These are phyloP conservation scores for Oreortyx pictus DNA, from an alignment of 2,797 vertebrate genomes.

Conservation along the genomic window DNA sequence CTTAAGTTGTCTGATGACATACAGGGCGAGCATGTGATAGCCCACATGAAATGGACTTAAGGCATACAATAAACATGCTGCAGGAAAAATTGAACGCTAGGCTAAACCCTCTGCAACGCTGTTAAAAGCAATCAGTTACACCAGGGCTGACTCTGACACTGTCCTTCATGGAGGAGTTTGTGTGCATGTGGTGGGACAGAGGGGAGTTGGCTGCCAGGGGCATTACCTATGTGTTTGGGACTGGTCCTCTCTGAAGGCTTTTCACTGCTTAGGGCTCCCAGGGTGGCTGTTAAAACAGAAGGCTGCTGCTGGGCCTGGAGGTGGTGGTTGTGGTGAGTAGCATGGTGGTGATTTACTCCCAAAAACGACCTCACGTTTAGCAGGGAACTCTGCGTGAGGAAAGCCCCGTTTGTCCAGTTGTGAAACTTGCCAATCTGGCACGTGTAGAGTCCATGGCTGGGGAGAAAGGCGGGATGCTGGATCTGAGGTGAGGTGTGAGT, in stretches of 20 bases:
- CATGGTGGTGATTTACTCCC: constrained; percentile 92
- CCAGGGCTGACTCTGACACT: background rate
- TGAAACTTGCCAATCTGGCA: constrained; percentile 99
- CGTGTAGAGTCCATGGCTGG: constrained; percentile 98
- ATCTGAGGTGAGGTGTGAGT: constrained; percentile 85
- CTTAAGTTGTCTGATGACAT: background rate
- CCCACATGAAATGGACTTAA: background rate
- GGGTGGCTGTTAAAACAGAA: constrained; percentile 84
- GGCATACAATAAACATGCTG: background rate
- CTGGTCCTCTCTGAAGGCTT: constrained; percentile 88
- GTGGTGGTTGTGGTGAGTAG: constrained; percentile 84
- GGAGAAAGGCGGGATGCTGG: constrained; percentile 94
- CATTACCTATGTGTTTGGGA: constrained; percentile 94
- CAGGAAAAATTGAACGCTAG: accelerated
- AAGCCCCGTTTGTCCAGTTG: constrained; percentile 97
- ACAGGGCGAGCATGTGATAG: background rate
- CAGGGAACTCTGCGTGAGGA: constrained; percentile 95
- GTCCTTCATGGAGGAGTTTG: constrained; percentile 29
- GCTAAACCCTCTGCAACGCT: background rate
- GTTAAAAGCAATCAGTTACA: constrained; percentile 25
- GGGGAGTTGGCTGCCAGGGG: background rate
- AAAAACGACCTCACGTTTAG: constrained; percentile 95
- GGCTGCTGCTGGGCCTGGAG: constrained; percentile 84
- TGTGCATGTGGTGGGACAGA: background rate
- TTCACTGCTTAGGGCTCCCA: constrained; percentile 85